Percentiles rank a stretch among this genome's conserved stretches.
Evolutionary conservation across 2,888 invertebrate genomes (phyloP).

Genomic region (Auanema sp.): DNA sequence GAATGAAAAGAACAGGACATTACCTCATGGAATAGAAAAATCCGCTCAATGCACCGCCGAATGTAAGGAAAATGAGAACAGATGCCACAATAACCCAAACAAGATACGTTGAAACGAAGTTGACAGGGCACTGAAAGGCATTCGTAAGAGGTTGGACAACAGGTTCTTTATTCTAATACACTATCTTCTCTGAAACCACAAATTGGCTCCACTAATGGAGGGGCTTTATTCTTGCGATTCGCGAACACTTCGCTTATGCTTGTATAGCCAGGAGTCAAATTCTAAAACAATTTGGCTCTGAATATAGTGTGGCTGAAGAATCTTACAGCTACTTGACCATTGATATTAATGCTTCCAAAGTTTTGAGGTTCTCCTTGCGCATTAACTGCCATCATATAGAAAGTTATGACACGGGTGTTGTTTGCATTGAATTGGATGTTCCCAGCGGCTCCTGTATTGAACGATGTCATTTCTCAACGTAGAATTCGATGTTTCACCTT

Average conservation of each 20-base stretch:
- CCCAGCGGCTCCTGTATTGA: no score
- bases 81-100: conserved; percentile 34
- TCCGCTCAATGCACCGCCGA: conserved; percentile 24
- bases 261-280: conserved; percentile 25
- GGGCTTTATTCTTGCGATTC: conserved; percentile 24
- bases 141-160: no score
- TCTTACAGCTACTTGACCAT: conserved; percentile 7
- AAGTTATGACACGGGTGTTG: no score
- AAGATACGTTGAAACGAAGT: conserved; percentile 36
- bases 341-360: conserved; percentile 13
- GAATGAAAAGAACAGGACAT: no score
- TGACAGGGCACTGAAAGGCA: conserved; percentile 31
- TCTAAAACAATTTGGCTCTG: conserved; percentile 18
- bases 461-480: no score
- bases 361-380: not conserved
- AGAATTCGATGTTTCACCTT: conserved; percentile 12
- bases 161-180: not conserved
- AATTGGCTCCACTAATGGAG: conserved; percentile 25
- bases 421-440: no score
- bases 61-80: conserved; percentile 27
- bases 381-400: no score
- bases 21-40: conserved; percentile 16
- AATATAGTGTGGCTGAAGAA: no score
- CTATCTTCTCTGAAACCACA: conserved; percentile 35
- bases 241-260: conserved; percentile 23